Conservation (phyloP, 2,113 vertebrate species). For the Muntiacus muntjak region DNA sequence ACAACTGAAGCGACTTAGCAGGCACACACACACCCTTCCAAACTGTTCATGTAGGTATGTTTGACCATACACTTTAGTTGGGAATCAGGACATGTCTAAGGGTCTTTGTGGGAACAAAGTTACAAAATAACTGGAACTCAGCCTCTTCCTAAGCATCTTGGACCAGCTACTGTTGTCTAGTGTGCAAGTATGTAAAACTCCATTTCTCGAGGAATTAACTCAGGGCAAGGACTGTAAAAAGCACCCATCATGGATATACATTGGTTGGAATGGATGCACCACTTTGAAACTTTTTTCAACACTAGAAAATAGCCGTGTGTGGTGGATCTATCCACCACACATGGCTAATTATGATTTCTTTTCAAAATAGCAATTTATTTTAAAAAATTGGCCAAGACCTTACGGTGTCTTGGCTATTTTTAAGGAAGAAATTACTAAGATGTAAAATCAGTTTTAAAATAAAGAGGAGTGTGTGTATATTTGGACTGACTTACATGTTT, state of each 20-base stretch:
- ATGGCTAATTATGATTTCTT: constrained; percentile 59
- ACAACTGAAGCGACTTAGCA: background rate
- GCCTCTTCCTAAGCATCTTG: background rate
- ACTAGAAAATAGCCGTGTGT: constrained; percentile 47
- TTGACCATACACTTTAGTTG: background rate
- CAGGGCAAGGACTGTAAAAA: background rate
- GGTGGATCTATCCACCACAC: constrained; percentile 51
- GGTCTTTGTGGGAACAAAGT: background rate
- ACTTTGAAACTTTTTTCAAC: constrained; percentile 54
- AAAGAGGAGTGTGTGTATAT: constrained; percentile 28
- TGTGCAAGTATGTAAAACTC: background rate
- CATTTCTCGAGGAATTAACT: background rate
- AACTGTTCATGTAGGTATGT: background rate
- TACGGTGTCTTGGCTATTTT: constrained; percentile 52
- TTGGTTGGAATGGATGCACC: constrained; percentile 43
- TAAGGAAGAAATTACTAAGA: constrained; percentile 49
- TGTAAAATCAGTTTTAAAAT: constrained; percentile 54
- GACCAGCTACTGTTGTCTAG: background rate
- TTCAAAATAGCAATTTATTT: constrained; percentile 45
- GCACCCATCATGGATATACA: background rate
- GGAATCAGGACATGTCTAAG: background rate
- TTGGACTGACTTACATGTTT: constrained; percentile 54
- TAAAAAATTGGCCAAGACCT: constrained; percentile 2
- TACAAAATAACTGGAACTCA: background rate
- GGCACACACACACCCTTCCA: background rate